Evolutionary conservation across 2,888 invertebrate genomes (phyloP), one percentile per base, ranked within the genome.

Genomic region (Melanostoma mellinum): DNA sequence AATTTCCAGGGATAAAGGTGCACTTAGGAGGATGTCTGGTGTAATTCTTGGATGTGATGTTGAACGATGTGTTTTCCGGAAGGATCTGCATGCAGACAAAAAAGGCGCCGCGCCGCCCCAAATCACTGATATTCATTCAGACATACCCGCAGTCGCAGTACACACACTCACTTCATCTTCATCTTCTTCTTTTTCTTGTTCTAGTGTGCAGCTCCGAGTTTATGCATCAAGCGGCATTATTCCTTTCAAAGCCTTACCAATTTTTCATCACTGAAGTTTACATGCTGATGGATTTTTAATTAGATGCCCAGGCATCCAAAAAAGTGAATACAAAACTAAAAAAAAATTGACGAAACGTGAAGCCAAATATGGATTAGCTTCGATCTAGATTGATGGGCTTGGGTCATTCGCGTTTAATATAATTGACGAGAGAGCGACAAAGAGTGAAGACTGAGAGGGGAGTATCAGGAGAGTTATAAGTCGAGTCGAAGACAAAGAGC

Each of bases 251-350:
- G 53, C 4, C 44, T 55, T 53, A 50, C 33, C 67, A 73, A 73
- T 81, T 77, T 72, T 67, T 81, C 77, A 77, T 77, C 67, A 50
- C 72, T 46, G 58, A 65, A 72, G 56, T 65, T 72, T 52, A 72
- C 58, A 65, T 30, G 33, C 65, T 81, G 81, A 81, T 81, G 81
- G 67, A 77, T 81, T 67, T 81, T 81, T 81, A 81, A 81, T 81
- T 81, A 72, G 81, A 46, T 38, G 10, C 48, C 10, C 74, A 68
- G 35, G 46, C 10, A 30, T n/a, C 9, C 33, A 38, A 55, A 50
- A 35, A 46, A 20, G 44, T 20, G 53, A 71, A 55, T 32, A 6
- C 6, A 40, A 61, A 46, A 60, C 10, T 20, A 55, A 38, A 69
- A 61, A 71, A 36, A 33, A 44, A 76, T 77, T 81, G 81, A 81